These are phyloP conservation scores for Corapipo altera DNA, from an alignment of 2,113 vertebrate genomes.

Conservation along the genomic window DNA sequence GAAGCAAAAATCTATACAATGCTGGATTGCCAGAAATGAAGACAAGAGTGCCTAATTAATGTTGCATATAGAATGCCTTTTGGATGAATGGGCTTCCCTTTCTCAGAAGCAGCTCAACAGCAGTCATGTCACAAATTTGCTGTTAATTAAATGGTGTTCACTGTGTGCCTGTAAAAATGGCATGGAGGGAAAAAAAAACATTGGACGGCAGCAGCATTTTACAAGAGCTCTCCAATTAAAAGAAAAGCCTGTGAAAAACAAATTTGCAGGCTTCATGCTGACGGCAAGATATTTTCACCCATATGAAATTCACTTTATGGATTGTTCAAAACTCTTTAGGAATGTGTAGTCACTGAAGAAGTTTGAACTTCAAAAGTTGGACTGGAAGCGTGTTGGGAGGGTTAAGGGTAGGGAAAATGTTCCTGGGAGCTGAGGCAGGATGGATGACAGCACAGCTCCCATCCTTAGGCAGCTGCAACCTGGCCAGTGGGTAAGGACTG, in stretches of 20 bases:
- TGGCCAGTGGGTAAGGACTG: background rate
- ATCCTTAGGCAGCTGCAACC: background rate
- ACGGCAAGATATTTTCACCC: background rate
- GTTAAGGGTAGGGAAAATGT: background rate
- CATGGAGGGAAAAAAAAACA: background rate
- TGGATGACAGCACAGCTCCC: background rate
- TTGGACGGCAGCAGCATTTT: background rate
- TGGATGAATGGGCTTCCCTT: slow-evolving; percentile 68
- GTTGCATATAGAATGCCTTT: slow-evolving; percentile 64
- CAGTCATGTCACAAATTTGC: slow-evolving; percentile 51
- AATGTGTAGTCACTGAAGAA: background rate
- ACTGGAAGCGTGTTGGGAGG: background rate
- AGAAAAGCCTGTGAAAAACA: slow-evolving; percentile 9
- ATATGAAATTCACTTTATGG: background rate
- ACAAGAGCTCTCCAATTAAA: slow-evolving; percentile 42
- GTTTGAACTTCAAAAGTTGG: background rate
- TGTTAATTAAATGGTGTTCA: slow-evolving; percentile 72
- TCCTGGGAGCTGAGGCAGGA: background rate
- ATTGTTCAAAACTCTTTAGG: background rate
- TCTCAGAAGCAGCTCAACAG: slow-evolving; percentile 50
- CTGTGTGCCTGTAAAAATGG: slow-evolving; percentile 54
- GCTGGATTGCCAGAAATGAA: slow-evolving; percentile 55
- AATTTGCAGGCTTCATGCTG: background rate
- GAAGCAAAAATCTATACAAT: slow-evolving; percentile 65
- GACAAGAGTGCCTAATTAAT: slow-evolving; percentile 74